A percentile compares a stretch with the other conserved stretches of the same genome.
Conservation (phyloP, 2,888 invertebrate species). For the Amorpha juglandis region DNA sequence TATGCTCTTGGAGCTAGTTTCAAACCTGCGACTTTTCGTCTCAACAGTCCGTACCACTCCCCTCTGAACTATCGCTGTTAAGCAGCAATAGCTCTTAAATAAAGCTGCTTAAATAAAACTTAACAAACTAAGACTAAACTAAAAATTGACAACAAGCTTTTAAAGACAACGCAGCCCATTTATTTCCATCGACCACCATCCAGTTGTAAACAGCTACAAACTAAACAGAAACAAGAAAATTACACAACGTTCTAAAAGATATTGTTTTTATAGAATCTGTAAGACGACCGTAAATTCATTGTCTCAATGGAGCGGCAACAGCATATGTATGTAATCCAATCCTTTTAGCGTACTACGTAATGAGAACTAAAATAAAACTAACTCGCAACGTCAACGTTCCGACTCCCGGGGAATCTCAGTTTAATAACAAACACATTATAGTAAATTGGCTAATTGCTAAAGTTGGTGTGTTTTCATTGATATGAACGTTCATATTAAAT, state of each 20-base stretch:
- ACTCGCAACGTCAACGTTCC: slow-evolving; percentile 13
- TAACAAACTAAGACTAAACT: too few relatives aligned
- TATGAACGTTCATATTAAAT: too few relatives aligned
- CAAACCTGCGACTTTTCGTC: too few relatives aligned
- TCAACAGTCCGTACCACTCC: too few relatives aligned
- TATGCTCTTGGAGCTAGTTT: too few relatives aligned
- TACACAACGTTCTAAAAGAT: neutral
- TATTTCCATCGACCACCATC: neutral
- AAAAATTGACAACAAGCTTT: too few relatives aligned
- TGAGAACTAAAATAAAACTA: slow-evolving; percentile 14
- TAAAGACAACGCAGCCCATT: too few relatives aligned
- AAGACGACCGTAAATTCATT: slow-evolving; percentile 9
- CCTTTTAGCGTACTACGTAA: slow-evolving; percentile 20
- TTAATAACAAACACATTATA: neutral
- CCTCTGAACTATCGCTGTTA: too few relatives aligned
- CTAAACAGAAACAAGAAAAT: neutral
- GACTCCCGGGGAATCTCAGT: neutral
- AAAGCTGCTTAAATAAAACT: too few relatives aligned
- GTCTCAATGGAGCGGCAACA: slow-evolving; percentile 4
- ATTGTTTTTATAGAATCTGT: slow-evolving; percentile 4
- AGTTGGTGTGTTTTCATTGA: neutral
- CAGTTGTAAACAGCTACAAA: neutral
- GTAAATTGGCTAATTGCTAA: slow-evolving; percentile 14
- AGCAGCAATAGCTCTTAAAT: too few relatives aligned
- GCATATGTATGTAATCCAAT: slow-evolving; percentile 19